phyloP scores from a whole-genome alignment of 2,113 vertebrate species.

The Centropristis striata region DNA sequence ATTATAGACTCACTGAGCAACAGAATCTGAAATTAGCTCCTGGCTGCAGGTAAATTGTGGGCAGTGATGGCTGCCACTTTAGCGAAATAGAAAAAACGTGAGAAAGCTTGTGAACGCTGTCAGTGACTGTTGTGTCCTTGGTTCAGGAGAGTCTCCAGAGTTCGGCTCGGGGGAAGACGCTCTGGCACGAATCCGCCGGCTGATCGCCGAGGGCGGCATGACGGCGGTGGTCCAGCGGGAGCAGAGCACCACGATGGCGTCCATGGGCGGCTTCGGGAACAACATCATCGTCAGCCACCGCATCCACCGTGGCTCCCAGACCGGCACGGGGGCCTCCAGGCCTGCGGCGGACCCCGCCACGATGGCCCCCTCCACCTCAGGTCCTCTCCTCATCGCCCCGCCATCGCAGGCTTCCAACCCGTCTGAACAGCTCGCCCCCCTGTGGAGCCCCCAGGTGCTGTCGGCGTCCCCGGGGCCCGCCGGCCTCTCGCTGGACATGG shows the following conservation, averaged over 20 bases:
- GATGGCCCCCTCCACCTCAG: conserved; percentile 56
- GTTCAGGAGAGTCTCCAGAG: conserved; percentile 88
- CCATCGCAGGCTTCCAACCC: conserved; percentile 20
- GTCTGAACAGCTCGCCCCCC: conserved; percentile 3
- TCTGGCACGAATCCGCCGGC: conserved; percentile 93
- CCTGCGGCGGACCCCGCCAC: conserved; percentile 20
- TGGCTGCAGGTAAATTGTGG: no score
- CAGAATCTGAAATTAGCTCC: no score
- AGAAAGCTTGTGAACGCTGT: no score
- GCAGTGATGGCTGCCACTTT: no score
- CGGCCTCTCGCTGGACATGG: conserved; percentile 51
- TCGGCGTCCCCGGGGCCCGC: conserved; percentile 49
- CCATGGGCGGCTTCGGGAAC: conserved; percentile 99
- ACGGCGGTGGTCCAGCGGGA: conserved; percentile 97
- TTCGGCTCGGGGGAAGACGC: conserved; percentile 90
- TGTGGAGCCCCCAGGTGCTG: conserved; percentile 52
- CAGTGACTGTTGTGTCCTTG: neutral
- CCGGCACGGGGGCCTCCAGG: conserved; percentile 77
- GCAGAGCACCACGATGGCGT: conserved; percentile 99
- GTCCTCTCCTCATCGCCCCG: conserved; percentile 50
- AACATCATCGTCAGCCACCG: conserved; percentile 99
- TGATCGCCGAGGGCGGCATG: conserved; percentile 98
- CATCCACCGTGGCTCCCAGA: conserved; percentile 98
- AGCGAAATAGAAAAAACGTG: no score
- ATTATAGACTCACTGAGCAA: no score